Percentiles rank a stretch among this genome's conserved stretches.
These are phyloP conservation scores for Brachyhypopomus gauderio DNA, from an alignment of 2,113 vertebrate species.

Conservation along the genomic window DNA sequence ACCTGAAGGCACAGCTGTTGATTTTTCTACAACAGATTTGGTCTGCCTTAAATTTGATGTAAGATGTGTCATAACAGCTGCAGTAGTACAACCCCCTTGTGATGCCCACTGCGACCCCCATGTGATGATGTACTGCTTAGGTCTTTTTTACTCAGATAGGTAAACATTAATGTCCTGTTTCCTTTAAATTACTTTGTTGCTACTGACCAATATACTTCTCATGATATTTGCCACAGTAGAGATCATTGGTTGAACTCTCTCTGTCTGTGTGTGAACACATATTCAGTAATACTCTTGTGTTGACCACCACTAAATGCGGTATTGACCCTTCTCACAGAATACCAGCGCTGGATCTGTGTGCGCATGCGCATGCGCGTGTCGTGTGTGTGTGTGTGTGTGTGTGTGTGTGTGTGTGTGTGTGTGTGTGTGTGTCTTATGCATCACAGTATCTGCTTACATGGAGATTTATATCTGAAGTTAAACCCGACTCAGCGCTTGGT, in stretches of 20 bases:
- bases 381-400: not conserved
- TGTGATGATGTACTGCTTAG: not conserved
- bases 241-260: not conserved
- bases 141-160: not conserved
- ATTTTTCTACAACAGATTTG: slow-evolving; percentile 20
- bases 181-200: not conserved
- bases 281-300: not conserved
- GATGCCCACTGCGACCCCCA: not conserved
- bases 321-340: not conserved
- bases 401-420: not conserved
- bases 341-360: not conserved
- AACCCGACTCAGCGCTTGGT: not conserved
- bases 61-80: slow-evolving; percentile 25
- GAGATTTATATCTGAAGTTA: not conserved
- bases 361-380: not conserved
- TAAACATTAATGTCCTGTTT: not conserved
- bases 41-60: slow-evolving; percentile 25
- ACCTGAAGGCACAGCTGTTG: slow-evolving; percentile 31
- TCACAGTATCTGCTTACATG: not conserved
- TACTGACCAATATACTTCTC: not conserved
- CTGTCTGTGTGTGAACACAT: not conserved
- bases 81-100: not conserved
- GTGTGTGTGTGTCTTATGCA: not conserved
- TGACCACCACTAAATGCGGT: not conserved
- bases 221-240: not conserved